Evolutionary conservation across 2,113 vertebrate species (phyloP), one percentile per base, ranked within the genome.

Genomic region (Hystrix brachyura): DNA sequence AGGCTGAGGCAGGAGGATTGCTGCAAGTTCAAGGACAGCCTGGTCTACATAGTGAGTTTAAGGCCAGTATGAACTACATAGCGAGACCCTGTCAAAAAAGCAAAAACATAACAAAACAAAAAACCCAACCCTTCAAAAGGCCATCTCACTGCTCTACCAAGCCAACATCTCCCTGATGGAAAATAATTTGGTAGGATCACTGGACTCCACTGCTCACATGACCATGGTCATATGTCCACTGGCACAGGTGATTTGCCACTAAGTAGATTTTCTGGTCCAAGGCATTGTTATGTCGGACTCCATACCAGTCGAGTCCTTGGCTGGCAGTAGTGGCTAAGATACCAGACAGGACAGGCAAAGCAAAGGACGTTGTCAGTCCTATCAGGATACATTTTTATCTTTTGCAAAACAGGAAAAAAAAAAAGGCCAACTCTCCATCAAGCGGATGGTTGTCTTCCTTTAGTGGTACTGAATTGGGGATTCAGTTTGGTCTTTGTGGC

Each of bases 351-450:
- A 78, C 7, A 84, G 57, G 53, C 17, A 82, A 72, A 69, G 72
- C 67, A 79, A 84, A 90, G 38, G 59, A 90, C 15, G 0, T 53
- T 48, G 62, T 72, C n/a, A 76, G 23, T 62, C 43, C 43, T 87
- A 38, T 92, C 18, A 76, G 64, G 29, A 67, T 74, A 81, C 38
- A 55, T 17, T 53, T 57, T 38, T 74, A 65, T 53, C 72, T 89
- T 89, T 89, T 85, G n/a, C 57, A 85, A 48, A 74, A 89, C 60
- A n/a, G 29, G 86, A 93, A 78, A 78, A 2, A 38, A 60, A 79
- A 29, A 27, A 34, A 89, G 65, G 34, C 71, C 53, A 85, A 85
- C 14, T 94, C 69, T 86, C 48, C 46, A 97, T 7, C 57, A 86
- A 59, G 17, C 55, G 29, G 80, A 65, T 17, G 64, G 57, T 48